Conservation (phyloP, 1,140 invertebrate species). For the Stegodyphus mimosarum region DNA sequence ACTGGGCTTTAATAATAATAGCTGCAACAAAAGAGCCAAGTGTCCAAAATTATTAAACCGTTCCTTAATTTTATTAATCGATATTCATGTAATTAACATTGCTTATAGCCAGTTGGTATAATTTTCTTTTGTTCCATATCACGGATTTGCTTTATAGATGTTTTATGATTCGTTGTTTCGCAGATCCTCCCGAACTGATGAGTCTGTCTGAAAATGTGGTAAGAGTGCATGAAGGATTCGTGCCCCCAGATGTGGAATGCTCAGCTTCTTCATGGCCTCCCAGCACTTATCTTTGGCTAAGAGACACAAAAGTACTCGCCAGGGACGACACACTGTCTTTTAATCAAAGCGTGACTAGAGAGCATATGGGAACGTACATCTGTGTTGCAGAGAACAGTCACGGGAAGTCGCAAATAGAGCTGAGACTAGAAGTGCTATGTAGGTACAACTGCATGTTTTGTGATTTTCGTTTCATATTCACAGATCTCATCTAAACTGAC, state of each 20-base stretch:
- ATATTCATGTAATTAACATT: too few relatives aligned
- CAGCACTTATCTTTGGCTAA: conserved; percentile 76
- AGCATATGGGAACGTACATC: conserved; percentile 77
- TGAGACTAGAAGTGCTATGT: conserved; percentile 83
- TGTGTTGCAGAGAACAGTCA: conserved; percentile 83
- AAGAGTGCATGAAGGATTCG: conserved; percentile 80
- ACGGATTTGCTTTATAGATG: too few relatives aligned
- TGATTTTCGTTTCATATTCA: too few relatives aligned
- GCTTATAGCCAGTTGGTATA: too few relatives aligned
- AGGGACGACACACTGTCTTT: conserved; percentile 65
- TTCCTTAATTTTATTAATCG: too few relatives aligned
- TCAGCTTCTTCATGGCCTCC: conserved; percentile 80
- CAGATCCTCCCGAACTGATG: conserved; percentile 89
- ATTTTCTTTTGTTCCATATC: too few relatives aligned
- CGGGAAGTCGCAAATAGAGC: conserved; percentile 75
- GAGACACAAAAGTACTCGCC: conserved; percentile 44
- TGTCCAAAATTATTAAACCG: too few relatives aligned
- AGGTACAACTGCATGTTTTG: conserved; percentile 69
- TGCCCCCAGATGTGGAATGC: conserved; percentile 81
- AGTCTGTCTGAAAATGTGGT: conserved; percentile 78
- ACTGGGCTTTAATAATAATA: too few relatives aligned
- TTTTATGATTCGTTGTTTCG: neutral
- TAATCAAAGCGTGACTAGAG: conserved; percentile 73
- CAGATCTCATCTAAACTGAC: too few relatives aligned
- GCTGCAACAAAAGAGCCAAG: too few relatives aligned